phyloP scores from a whole-genome alignment of 2,113 vertebrate genomes.

The Megaceryle torquata region DNA sequence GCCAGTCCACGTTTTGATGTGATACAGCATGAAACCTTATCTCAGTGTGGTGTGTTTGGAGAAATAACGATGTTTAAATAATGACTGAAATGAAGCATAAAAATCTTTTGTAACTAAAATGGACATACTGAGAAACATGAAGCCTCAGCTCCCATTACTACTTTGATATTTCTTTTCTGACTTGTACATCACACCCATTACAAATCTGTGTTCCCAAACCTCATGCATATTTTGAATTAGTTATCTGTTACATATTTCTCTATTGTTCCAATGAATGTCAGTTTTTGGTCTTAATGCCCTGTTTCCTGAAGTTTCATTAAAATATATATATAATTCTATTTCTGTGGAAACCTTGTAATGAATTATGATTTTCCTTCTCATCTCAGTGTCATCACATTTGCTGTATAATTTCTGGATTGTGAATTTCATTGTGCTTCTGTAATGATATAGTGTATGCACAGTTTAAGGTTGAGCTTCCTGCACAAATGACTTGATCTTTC shows the following conservation, averaged over 20 bases:
- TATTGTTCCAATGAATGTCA: conserved; percentile 32
- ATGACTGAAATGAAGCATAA: conserved; percentile 74
- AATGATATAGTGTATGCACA: background rate
- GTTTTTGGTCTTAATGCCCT: conserved; percentile 54
- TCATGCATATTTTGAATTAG: conserved; percentile 33
- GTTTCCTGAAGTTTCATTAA: background rate
- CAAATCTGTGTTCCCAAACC: conserved; percentile 35
- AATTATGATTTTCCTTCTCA: background rate
- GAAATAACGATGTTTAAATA: conserved; percentile 80
- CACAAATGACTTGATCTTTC: background rate
- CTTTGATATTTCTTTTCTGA: conserved; percentile 60
- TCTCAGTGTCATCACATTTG: background rate
- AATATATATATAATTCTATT: conserved; percentile 35
- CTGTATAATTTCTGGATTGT: background rate
- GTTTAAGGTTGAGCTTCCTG: background rate
- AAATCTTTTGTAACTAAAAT: conserved; percentile 73
- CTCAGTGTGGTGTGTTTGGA: conserved; percentile 77
- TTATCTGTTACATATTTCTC: conserved; percentile 31
- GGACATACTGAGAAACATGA: conserved; percentile 65
- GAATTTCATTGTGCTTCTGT: background rate
- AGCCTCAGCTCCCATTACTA: conserved; percentile 55
- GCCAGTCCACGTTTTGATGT: conserved; percentile 74
- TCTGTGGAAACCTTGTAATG: conserved; percentile 6
- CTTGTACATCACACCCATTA: conserved; percentile 1
- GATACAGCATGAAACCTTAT: conserved; percentile 76